Conservation (phyloP, 2,113 vertebrate species). For the Gracilinanus agilis region DNA sequence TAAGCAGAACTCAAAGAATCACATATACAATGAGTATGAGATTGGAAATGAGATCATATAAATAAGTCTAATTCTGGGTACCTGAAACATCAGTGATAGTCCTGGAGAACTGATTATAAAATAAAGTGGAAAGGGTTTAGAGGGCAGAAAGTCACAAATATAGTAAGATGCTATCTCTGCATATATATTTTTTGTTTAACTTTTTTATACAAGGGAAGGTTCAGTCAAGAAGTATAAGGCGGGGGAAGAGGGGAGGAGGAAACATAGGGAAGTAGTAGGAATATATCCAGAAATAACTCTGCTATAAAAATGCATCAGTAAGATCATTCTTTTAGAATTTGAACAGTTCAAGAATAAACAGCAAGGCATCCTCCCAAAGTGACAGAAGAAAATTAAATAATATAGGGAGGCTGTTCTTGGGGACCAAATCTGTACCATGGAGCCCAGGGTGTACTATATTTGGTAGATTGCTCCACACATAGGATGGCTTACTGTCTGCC, state of each 20-base stretch:
- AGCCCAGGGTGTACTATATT: background rate
- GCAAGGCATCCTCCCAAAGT: background rate
- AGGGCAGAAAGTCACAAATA: background rate
- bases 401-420: background rate
- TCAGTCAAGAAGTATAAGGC: background rate
- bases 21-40: background rate
- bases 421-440: background rate
- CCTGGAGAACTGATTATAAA: background rate
- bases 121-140: background rate
- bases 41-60: background rate
- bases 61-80: background rate
- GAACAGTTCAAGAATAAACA: background rate
- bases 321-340: background rate
- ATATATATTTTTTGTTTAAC: background rate
- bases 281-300: background rate
- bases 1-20: background rate
- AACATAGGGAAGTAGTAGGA: background rate
- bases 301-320: background rate
- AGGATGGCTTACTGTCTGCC: background rate
- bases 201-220: background rate
- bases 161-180: background rate
- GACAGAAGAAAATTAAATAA: background rate
- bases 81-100: background rate
- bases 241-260: too few species aligned
- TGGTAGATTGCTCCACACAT: background rate